These are phyloP conservation scores for Acanthosoma haemorrhoidale DNA, from an alignment of 2,888 invertebrate species.

Conservation along the genomic window DNA sequence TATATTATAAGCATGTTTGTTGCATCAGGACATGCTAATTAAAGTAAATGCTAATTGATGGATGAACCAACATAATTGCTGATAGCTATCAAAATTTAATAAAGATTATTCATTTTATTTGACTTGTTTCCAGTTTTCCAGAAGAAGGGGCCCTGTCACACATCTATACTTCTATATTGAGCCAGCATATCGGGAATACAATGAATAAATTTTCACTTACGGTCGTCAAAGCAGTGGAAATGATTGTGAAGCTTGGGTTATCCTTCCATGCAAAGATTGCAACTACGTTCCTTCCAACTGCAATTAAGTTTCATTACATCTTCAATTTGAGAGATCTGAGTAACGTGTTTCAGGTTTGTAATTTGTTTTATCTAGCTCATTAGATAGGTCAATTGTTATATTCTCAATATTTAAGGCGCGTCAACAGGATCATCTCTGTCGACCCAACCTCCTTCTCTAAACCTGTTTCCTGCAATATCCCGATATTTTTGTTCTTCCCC, in stretches of 20 bases:
- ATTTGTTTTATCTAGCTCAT: background rate
- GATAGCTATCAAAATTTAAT: too few relatives aligned
- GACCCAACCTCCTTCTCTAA: too few relatives aligned
- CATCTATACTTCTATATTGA: conserved; percentile 78
- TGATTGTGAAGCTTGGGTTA: conserved; percentile 67
- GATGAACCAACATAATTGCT: too few relatives aligned
- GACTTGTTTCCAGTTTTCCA: conserved; percentile 74
- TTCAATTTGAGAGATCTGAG: conserved; percentile 89
- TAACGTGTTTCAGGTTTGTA: conserved; percentile 80
- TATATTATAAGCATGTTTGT: too few relatives aligned
- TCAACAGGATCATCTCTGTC: too few relatives aligned
- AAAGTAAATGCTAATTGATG: too few relatives aligned
- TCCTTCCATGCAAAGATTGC: conserved; percentile 69
- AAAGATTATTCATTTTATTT: too few relatives aligned
- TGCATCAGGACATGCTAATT: too few relatives aligned
- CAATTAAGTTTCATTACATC: conserved; percentile 89
- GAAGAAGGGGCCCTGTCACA: conserved; percentile 71
- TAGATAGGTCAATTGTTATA: too few relatives aligned
- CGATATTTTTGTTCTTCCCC: too few relatives aligned
- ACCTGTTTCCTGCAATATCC: too few relatives aligned
- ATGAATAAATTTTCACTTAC: conserved; percentile 59
- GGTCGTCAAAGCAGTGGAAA: conserved; percentile 56
- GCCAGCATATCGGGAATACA: conserved; percentile 65
- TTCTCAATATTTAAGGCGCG: background rate
- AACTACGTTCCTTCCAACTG: conserved; percentile 80